Base-by-base conservation (phyloP, 2,888 invertebrate genomes). In the Tetropium fuscum region DNA sequence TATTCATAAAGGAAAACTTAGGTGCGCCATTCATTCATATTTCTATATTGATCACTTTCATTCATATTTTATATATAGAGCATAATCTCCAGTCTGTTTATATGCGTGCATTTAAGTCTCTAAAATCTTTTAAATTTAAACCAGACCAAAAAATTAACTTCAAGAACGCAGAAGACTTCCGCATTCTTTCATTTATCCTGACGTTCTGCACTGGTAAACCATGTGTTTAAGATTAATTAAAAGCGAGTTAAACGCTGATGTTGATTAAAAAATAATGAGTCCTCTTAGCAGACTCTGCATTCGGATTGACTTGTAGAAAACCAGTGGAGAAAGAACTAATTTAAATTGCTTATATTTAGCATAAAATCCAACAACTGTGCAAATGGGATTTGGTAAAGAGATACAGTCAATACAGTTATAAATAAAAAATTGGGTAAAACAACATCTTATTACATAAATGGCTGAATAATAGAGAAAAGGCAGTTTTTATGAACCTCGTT, bases 181-280 rank as follows among this genome's bases (percentile, higher is more conserved):
- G 22, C 22, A 15, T 49, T 22, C 38, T 15, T 38, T 49, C 18
- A 13, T 51, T 49, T 38, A 38, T 49, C 25, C 22, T 22, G n/a
- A 16, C 15, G 36, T 27, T 20, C 15, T 36, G 40, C 30, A 38
- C 10, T 27, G 15, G 15, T 5, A 22, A n/a, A 15, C 41, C 64
- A 62, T 53, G 58, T 63, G 69, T 69, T 69, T 63, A 48, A 51
- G 57, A 68, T 70, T 68, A 70, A 70, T 70, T 70, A 70, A 68
- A 66, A 65, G 48, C 67, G 64, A 62, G 67, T 65, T 66, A 68
- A 64, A 69, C 60, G 59, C 54, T 53, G 63, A 53, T 64, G 64
- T 68, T 68, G 70, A 70, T 71, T 69, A 71, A 71, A 66, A 70
- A 69, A 71, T 71, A 71, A 71, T 68, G 66, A 68, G 64, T 62